phyloP scores from a whole-genome alignment of 2,113 vertebrate species.

The Phyllostomus discolor region DNA sequence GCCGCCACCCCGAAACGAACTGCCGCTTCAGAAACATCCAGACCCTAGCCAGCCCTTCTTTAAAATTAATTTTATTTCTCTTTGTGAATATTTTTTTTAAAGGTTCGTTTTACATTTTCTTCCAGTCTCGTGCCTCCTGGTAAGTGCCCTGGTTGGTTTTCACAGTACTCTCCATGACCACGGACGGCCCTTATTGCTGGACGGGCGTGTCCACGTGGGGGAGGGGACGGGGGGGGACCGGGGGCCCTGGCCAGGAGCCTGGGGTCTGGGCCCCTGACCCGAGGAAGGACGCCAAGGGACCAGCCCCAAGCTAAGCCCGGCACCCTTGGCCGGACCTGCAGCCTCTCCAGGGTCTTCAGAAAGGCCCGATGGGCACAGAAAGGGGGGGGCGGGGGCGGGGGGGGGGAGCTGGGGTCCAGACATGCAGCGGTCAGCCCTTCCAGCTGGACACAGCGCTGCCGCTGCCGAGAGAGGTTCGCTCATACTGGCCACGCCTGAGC shows the following conservation, averaged over 20 bases:
- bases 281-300: background rate
- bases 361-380: background rate
- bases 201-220: background rate
- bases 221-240: background rate
- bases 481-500: background rate
- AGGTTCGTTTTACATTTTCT: slow-evolving; percentile 73
- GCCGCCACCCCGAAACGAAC: background rate
- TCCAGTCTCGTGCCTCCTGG: slow-evolving; percentile 69
- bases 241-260: background rate
- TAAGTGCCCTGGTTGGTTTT: slow-evolving; percentile 72
- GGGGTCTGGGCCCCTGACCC: background rate
- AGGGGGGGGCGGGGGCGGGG: fast-evolving
- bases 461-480: background rate
- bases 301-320: background rate
- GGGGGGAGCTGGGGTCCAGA: background rate
- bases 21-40: slow-evolving; percentile 5
- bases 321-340: fast-evolving
- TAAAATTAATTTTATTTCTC: slow-evolving; percentile 84
- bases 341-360: background rate
- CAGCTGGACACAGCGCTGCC: background rate
- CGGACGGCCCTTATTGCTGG: slow-evolving; percentile 79
- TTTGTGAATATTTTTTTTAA: slow-evolving; percentile 68
- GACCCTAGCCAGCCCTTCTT: slow-evolving; percentile 57
- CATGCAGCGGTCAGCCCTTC: background rate
- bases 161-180: slow-evolving; percentile 80